Percentiles rank a stretch among this genome's conserved stretches.
phyloP scores from a whole-genome alignment of 2,888 invertebrate genomes.

The Gnatocerus cornutus region DNA sequence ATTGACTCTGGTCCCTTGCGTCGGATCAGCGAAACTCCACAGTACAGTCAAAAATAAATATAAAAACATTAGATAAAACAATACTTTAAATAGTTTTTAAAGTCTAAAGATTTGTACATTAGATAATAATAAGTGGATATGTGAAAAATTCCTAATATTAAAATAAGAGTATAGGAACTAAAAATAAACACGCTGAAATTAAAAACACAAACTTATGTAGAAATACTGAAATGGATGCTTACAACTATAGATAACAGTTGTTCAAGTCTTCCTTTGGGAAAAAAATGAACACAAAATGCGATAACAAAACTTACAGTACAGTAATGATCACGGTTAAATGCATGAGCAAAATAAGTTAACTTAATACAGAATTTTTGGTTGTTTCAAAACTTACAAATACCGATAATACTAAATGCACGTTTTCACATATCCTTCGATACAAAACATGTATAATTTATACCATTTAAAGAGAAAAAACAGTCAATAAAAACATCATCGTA shows the following conservation, averaged over 20 bases:
- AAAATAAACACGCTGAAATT: slow-evolving; percentile 51
- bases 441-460: slow-evolving; percentile 53
- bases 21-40: slow-evolving; percentile 22
- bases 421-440: slow-evolving; percentile 62
- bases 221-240: slow-evolving; percentile 59
- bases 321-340: slow-evolving; percentile 27
- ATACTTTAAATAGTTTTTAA: slow-evolving; percentile 28
- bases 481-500: slow-evolving; percentile 12
- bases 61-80: slow-evolving; percentile 47
- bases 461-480: slow-evolving; percentile 47
- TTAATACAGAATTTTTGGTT: slow-evolving; percentile 43
- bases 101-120: slow-evolving; percentile 47
- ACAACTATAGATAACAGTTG: slow-evolving; percentile 47
- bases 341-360: slow-evolving; percentile 26
- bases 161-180: slow-evolving; percentile 48
- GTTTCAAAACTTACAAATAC: slow-evolving; percentile 4
- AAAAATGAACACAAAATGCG: slow-evolving; percentile 44
- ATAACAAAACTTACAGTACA: slow-evolving; percentile 15
- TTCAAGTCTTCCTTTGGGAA: slow-evolving; percentile 45
- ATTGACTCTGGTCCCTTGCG: slow-evolving; percentile 34
- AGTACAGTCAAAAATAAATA: slow-evolving; percentile 10
- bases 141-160: slow-evolving; percentile 40
- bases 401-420: slow-evolving; percentile 44
- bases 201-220: slow-evolving; percentile 44
- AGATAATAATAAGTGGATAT: slow-evolving; percentile 43